Evolutionary conservation across 2,113 vertebrate species (phyloP).

Genomic region (Psilopsiagon aymara): DNA sequence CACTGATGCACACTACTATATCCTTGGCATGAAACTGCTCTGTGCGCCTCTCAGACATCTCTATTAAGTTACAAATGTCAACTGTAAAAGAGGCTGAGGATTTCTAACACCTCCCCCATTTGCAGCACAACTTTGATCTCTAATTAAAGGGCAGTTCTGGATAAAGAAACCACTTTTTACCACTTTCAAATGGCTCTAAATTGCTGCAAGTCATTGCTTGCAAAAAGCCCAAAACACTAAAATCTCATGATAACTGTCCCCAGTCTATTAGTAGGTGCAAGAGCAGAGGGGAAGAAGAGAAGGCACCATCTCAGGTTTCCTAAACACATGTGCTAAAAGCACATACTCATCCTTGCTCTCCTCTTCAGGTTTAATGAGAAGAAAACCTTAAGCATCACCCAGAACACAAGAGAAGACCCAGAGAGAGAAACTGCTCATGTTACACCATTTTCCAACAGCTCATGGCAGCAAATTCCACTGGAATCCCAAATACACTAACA

Average conservation of each 20-base stretch:
- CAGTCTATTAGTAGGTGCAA: neutral
- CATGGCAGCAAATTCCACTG: neutral
- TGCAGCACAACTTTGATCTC: neutral
- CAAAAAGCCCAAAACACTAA: neutral
- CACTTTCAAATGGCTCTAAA: neutral
- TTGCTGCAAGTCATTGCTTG: neutral
- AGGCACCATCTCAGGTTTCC: neutral
- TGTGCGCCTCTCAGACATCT: neutral
- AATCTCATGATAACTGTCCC: neutral
- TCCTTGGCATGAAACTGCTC: neutral
- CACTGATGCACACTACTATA: neutral
- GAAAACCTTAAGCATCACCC: neutral
- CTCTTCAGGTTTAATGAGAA: neutral
- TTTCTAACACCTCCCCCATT: neutral
- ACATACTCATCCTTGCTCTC: neutral
- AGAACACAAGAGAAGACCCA: neutral
- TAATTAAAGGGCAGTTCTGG: neutral
- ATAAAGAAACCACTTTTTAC: neutral
- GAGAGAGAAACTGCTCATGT: neutral
- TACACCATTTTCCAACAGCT: neutral
- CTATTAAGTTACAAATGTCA: conserved; percentile 3
- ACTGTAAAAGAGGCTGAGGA: neutral
- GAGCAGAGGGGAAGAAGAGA: neutral
- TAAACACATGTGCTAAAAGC: rapidly evolving
- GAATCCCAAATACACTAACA: neutral